Conservation (phyloP, 2,888 invertebrate species). For the Villa cingulata region DNA sequence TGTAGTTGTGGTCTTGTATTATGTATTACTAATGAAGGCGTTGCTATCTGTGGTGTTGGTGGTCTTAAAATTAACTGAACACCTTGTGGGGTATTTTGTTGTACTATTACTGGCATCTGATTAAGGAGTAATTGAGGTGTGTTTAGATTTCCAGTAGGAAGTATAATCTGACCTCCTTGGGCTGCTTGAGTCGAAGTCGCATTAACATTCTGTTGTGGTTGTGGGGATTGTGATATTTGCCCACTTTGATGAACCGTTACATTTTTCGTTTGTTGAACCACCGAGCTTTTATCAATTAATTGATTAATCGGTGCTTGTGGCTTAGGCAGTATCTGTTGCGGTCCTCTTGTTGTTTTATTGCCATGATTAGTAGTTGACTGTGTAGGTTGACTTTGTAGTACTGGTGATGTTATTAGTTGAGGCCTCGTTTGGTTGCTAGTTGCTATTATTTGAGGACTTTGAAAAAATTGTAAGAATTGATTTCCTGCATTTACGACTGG, state of each 20-base stretch:
- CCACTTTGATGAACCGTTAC: slow-evolving; percentile 12
- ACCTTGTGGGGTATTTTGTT: slow-evolving; percentile 49
- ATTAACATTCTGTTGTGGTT: slow-evolving; percentile 21
- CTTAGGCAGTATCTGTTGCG: slow-evolving; percentile 49
- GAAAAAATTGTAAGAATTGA: slow-evolving; percentile 21
- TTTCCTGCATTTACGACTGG: slow-evolving; percentile 20
- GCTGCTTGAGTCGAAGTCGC: slow-evolving; percentile 17
- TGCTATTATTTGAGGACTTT: slow-evolving; percentile 19
- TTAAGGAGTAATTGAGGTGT: slow-evolving; percentile 34
- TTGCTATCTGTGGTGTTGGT: slow-evolving; percentile 41
- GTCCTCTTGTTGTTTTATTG: slow-evolving; percentile 30
- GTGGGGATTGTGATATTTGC: slow-evolving; percentile 32
- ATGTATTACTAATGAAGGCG: slow-evolving; percentile 36
- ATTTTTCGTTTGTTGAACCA: slow-evolving; percentile 12
- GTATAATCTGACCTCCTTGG: slow-evolving; percentile 27
- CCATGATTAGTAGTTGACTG: slow-evolving; percentile 12
- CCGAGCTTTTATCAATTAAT: slow-evolving; percentile 15
- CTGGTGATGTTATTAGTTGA: slow-evolving; percentile 8
- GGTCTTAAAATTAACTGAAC: slow-evolving; percentile 58
- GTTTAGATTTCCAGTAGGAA: slow-evolving; percentile 27
- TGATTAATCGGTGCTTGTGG: slow-evolving; percentile 29
- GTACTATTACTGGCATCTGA: slow-evolving; percentile 44
- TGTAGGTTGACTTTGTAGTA: neutral
- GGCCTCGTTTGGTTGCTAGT: slow-evolving; percentile 11
- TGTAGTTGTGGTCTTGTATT: slow-evolving; percentile 28